Evolutionary conservation across 2,888 invertebrate species (phyloP).

Genomic region (Itoplectis maculator): DNA sequence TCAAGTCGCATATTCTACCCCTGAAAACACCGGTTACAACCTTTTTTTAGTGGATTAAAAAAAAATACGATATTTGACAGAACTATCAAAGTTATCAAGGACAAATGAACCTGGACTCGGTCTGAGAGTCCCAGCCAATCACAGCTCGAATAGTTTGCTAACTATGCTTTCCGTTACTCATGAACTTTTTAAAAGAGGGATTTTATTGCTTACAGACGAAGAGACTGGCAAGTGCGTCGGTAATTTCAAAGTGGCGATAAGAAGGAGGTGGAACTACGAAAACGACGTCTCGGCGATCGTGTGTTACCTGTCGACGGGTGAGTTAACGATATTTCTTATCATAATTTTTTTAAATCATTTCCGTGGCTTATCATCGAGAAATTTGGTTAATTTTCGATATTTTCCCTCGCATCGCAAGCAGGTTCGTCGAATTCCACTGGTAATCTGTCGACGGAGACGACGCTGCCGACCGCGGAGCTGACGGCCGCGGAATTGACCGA

Average conservation of each 20-base stretch:
- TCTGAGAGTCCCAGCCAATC: too few relatives aligned
- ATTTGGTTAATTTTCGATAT: constrained; percentile 10
- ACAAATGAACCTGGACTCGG: too few relatives aligned
- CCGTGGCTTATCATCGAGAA: not conserved
- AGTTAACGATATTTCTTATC: constrained; percentile 64
- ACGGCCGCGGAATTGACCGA: constrained; percentile 86
- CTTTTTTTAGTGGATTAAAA: too few relatives aligned
- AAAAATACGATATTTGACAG: too few relatives aligned
- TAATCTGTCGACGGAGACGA: constrained; percentile 80
- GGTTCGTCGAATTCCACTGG: constrained; percentile 83
- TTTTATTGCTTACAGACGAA: constrained; percentile 88
- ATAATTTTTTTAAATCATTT: not conserved
- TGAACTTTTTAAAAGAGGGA: too few relatives aligned
- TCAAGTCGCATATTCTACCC: too few relatives aligned
- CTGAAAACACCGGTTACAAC: too few relatives aligned
- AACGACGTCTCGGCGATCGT: constrained; percentile 94
- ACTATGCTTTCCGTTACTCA: too few relatives aligned
- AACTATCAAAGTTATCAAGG: too few relatives aligned
- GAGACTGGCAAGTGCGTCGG: constrained; percentile 95
- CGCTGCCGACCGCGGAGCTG: constrained; percentile 82
- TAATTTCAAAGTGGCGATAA: constrained; percentile 93
- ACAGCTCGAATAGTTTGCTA: too few relatives aligned
- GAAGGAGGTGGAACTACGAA: constrained; percentile 95
- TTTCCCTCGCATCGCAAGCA: constrained; percentile 59
- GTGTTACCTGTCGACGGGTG: constrained; percentile 92